Conservation (phyloP, 2,888 invertebrate genomes). For the Tolmerus cingulatus region DNA sequence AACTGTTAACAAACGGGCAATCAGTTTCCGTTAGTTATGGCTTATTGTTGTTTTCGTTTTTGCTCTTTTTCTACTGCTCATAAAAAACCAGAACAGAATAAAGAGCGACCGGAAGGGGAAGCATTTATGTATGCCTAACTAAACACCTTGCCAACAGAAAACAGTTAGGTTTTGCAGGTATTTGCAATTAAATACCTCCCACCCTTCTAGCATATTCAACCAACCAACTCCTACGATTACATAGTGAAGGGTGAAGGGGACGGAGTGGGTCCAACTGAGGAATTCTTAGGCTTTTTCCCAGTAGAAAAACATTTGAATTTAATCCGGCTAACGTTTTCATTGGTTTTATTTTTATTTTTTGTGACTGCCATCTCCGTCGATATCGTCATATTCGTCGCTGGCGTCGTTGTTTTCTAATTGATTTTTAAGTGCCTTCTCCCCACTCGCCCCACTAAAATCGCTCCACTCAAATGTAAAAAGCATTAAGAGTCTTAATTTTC, state of each 20-base stretch:
- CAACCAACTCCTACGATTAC: no score
- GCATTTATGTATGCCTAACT: neutral
- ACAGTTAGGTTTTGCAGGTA: neutral
- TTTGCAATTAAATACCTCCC: neutral
- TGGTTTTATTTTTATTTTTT: neutral
- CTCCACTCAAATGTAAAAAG: neutral
- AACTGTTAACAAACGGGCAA: neutral
- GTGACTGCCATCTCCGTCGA: neutral
- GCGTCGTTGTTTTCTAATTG: neutral
- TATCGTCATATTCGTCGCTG: no score
- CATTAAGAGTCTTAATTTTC: no score
- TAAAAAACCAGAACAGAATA: neutral
- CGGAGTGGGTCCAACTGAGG: neutral
- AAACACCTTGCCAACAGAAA: neutral
- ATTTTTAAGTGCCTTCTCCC: neutral
- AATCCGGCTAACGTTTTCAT: neutral
- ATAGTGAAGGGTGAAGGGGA: no score
- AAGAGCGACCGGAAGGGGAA: neutral
- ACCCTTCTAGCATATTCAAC: neutral
- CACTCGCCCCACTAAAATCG: neutral
- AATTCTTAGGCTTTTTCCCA: neutral
- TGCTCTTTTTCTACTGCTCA: neutral
- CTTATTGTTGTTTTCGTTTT: no score
- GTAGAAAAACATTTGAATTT: neutral
- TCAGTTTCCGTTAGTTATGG: neutral